phyloP scores from a whole-genome alignment of 2,113 vertebrate species.

The Halcyon malimbica region DNA sequence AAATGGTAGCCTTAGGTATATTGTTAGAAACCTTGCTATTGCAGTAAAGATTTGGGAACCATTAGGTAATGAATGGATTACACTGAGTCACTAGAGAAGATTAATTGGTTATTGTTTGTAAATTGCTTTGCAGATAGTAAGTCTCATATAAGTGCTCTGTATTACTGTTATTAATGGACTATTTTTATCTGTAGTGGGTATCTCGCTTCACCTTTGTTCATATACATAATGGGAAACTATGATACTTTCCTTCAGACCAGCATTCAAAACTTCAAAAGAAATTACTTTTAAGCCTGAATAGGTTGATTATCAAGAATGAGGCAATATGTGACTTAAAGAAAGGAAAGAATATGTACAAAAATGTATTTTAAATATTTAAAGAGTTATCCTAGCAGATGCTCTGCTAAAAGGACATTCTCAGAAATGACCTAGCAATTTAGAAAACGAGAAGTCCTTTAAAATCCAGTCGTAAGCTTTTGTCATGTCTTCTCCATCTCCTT shows the following conservation, averaged over 20 bases:
- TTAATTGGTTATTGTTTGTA: constrained; percentile 51
- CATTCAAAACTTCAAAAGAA: constrained; percentile 23
- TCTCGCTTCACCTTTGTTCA: background rate
- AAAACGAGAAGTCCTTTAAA: background rate
- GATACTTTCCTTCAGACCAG: constrained; percentile 3
- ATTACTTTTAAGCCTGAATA: background rate
- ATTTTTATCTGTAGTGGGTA: constrained; percentile 19
- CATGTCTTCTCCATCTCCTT: background rate
- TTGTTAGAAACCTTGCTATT: background rate
- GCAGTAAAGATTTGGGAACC: background rate
- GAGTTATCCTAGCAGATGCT: background rate
- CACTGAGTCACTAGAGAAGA: background rate
- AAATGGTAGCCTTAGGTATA: background rate
- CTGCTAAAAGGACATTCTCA: background rate
- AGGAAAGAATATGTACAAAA: background rate
- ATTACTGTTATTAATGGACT: constrained; percentile 42
- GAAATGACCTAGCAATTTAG: background rate
- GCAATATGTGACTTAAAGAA: background rate
- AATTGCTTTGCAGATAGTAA: constrained; percentile 33
- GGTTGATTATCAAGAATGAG: background rate
- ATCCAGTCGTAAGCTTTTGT: background rate
- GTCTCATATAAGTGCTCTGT: background rate
- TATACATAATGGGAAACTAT: background rate
- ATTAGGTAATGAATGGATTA: constrained; percentile 46
- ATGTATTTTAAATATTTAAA: background rate